Evolutionary conservation across 2,113 vertebrate species (phyloP), one percentile per base, ranked within the genome.

Genomic region (Shinisaurus crocodilurus): DNA sequence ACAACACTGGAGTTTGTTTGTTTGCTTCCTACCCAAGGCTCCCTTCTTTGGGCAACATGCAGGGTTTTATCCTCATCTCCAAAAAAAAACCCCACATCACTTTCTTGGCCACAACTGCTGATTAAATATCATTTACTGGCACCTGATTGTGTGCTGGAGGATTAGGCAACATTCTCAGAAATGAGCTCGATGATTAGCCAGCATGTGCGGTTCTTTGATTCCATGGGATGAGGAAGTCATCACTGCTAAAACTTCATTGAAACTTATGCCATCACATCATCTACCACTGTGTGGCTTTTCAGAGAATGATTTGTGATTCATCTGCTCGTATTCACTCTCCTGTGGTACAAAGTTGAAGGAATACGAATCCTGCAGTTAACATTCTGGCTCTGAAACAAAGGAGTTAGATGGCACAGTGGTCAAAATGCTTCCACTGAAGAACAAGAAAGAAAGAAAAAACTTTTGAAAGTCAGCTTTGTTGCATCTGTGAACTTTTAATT

Each of bases 221-320:
- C 87, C 70, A 4, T 3, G 48, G 40, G 43, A 67, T 67, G 2
- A 6, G 20, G 40, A 75, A 89, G 12, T 74, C 86, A 63, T 45
- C 57, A 34, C 20, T 48, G 88, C 0, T 0, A 74, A 67, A 80
- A 82, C 6, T 20, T 3, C 83, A 74, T 79, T 63, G 9, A 27
- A 2, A 4, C 34, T 54, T 27, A 85, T 50, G n/a, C 20, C 0
- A 2, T 0, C 5, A 60, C 75, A 60, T 29, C 25, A 29, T 1
- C 9, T 0, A 5, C 8, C 0, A 0, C 45, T 0, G 0, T 3
- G 0, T 0, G 32, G 40, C 60, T 87, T 86, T 83, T 67, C 9
- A 67, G 60, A 84, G 45, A 91, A 79, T 43, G 18, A 12, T 77
- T 57, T 57, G 29, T 84, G 81, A 85, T 69, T 79, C 72, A 88